Evolutionary conservation across 2,797 vertebrate genomes (phyloP).

Genomic region (Diceros bicornis): DNA sequence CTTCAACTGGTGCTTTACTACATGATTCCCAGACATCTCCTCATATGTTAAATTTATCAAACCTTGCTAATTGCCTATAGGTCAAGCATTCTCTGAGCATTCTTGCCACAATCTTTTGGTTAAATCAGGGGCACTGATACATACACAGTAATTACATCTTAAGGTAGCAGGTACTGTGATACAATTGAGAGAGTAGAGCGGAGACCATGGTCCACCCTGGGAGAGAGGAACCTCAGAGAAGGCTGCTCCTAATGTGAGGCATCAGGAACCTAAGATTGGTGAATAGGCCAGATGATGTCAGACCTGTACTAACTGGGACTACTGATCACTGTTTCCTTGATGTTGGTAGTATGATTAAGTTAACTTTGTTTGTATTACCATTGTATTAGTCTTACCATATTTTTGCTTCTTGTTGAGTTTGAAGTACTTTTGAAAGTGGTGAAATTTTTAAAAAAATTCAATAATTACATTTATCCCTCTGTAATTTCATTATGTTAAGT

Average conservation of each 20-base stretch:
- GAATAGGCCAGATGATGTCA: not conserved
- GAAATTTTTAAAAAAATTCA: not conserved
- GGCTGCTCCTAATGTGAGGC: not conserved
- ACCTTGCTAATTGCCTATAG: not conserved
- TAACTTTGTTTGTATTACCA: not conserved
- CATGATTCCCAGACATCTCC: not conserved
- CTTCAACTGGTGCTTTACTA: not conserved
- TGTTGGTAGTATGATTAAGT: not conserved
- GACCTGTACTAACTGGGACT: not conserved
- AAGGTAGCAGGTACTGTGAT: no score
- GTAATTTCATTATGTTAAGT: not conserved
- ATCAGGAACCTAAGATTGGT: not conserved
- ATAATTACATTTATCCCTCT: not conserved
- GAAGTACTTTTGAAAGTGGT: not conserved
- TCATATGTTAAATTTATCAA: not conserved
- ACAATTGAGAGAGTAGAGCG: not conserved
- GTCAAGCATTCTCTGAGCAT: not conserved
- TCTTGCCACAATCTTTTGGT: not conserved
- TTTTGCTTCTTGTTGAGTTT: not conserved
- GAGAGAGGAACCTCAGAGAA: not conserved
- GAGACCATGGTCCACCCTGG: no score
- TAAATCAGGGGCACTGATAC: not conserved
- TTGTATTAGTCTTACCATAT: not conserved
- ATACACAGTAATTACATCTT: not conserved
- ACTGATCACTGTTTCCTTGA: not conserved